These are phyloP conservation scores for Mamestra brassicae DNA, from an alignment of 2,888 invertebrate species.

Conservation along the genomic window DNA sequence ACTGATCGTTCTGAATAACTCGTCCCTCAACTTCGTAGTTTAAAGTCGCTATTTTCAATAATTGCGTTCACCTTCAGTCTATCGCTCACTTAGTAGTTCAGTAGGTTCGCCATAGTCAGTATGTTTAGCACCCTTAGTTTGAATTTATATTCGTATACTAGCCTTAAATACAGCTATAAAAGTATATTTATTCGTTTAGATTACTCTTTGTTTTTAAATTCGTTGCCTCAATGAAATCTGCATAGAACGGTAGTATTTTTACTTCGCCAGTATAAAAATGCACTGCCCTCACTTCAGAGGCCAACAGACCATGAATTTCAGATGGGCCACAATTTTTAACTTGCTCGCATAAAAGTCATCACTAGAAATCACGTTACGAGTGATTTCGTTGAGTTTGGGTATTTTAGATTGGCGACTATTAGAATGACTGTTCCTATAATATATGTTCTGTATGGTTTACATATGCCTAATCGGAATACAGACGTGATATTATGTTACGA, in stretches of 20 bases:
- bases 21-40: no score
- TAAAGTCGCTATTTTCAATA: no score
- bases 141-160: no score
- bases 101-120: no score
- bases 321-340: neutral
- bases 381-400: neutral
- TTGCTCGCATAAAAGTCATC: neutral
- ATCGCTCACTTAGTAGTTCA: no score
- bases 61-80: no score
- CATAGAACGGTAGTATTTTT: neutral
- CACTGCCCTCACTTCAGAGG: conserved; percentile 18
- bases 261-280: neutral
- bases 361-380: neutral
- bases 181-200: neutral
- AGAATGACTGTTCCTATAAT: neutral
- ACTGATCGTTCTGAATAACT: no score
- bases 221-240: conserved; percentile 9
- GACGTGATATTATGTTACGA: neutral
- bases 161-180: no score
- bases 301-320: conserved; percentile 30
- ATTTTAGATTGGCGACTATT: conserved; percentile 7
- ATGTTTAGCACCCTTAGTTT: no score
- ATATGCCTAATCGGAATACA: no score
- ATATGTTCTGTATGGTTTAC: no score
- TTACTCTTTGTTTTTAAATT: conserved; percentile 3